Evolutionary conservation across 1,140 invertebrate species (phyloP).

Genomic region (Manduca sexta): DNA sequence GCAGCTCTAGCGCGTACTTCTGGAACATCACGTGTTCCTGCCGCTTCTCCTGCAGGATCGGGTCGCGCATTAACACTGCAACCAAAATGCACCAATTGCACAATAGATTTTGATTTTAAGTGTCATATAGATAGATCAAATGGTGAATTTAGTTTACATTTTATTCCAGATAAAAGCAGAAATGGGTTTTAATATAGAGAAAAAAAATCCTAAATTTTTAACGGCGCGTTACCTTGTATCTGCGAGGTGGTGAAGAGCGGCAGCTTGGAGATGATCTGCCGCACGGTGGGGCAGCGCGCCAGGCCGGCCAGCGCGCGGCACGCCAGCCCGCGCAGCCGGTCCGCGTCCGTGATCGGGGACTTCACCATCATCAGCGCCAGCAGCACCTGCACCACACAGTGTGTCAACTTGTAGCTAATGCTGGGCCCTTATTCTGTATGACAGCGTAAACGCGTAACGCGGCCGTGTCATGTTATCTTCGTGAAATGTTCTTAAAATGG

Average conservation of each 20-base stretch:
- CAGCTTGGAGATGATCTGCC: conserved; percentile 96
- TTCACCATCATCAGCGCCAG: conserved; percentile 91
- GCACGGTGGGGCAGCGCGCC: conserved; percentile 91
- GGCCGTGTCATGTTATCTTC: too few relatives aligned
- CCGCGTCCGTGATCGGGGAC: conserved; percentile 96
- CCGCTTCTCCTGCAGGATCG: conserved; percentile 95
- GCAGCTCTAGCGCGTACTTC: conserved; percentile 92
- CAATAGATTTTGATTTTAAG: too few relatives aligned
- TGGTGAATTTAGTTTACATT: too few relatives aligned
- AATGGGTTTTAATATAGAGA: too few relatives aligned
- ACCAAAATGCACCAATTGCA: too few relatives aligned
- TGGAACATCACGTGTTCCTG: conserved; percentile 97
- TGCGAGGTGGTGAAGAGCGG: conserved; percentile 95
- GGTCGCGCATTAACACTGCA: conserved; percentile 93
- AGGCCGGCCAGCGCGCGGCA: conserved; percentile 94
- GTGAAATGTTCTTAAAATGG: too few relatives aligned
- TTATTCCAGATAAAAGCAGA: too few relatives aligned
- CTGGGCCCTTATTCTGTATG: too few relatives aligned
- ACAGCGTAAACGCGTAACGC: too few relatives aligned
- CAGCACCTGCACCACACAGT: conserved; percentile 73
- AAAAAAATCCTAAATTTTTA: too few relatives aligned
- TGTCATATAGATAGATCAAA: too few relatives aligned
- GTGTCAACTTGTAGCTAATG: not conserved
- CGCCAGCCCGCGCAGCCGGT: conserved; percentile 92
- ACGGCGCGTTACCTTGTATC: conserved; percentile 81